phyloP scores from a whole-genome alignment of 2,113 vertebrate genomes.

The Typhlomys cinereus region DNA sequence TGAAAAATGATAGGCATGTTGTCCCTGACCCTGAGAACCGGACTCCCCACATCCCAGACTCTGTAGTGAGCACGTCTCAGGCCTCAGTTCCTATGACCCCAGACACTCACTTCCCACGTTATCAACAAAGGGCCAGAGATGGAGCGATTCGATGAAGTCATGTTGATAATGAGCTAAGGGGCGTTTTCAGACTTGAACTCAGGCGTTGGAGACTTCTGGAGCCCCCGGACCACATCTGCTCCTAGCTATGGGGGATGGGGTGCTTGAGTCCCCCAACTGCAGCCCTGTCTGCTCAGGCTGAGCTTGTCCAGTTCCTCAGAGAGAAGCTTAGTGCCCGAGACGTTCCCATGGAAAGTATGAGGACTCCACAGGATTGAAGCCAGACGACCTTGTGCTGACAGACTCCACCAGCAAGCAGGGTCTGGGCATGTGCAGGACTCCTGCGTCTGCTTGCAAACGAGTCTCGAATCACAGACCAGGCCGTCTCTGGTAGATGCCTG shows the following conservation, averaged over 20 bases:
- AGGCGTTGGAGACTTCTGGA: neutral
- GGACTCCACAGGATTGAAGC: slow-evolving; percentile 75
- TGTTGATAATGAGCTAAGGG: neutral
- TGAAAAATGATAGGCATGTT: neutral
- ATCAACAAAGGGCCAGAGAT: slow-evolving; percentile 42
- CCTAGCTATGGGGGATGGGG: neutral
- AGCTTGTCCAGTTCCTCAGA: neutral
- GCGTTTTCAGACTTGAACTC: neutral
- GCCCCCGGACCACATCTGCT: neutral
- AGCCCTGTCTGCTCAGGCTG: slow-evolving; percentile 58
- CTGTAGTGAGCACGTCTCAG: neutral
- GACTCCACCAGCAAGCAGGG: slow-evolving; percentile 70
- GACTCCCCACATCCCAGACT: accelerated
- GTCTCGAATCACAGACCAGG: neutral
- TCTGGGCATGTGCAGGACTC: slow-evolving; percentile 58
- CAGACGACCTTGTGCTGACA: slow-evolving; percentile 80
- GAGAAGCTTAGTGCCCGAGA: slow-evolving; percentile 77
- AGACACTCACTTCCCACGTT: slow-evolving; percentile 60
- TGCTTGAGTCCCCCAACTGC: accelerated
- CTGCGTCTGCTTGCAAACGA: neutral
- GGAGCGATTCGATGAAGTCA: neutral
- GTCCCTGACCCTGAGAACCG: accelerated
- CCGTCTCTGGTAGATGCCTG: neutral
- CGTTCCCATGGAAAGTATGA: slow-evolving; percentile 75
- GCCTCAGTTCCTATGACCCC: neutral